These are phyloP conservation scores for Pogonocichla stellata DNA, from an alignment of 2,113 vertebrate genomes.

Conservation along the genomic window DNA sequence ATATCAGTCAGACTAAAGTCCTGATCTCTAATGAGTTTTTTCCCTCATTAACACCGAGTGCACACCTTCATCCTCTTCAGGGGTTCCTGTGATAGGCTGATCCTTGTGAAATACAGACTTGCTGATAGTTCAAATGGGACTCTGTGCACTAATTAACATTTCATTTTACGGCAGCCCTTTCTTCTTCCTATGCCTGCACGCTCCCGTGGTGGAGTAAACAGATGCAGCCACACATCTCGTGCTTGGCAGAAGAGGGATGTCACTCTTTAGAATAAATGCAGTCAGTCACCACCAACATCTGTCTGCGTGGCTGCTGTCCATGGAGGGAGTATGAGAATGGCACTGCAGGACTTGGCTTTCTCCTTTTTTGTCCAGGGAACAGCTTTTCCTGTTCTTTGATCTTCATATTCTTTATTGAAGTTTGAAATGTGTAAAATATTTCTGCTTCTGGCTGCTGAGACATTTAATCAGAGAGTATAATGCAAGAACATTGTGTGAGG, in stretches of 20 bases:
- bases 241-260: slow-evolving; percentile 74
- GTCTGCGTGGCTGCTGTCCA: slow-evolving; percentile 62
- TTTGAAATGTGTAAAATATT: neutral
- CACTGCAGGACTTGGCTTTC: slow-evolving; percentile 43
- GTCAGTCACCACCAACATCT: slow-evolving; percentile 75
- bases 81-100: neutral
- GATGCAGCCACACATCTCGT: slow-evolving; percentile 67
- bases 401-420: slow-evolving; percentile 22
- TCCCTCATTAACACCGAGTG: neutral
- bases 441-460: slow-evolving; percentile 2
- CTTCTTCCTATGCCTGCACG: slow-evolving; percentile 46
- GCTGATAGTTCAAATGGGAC: neutral
- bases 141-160: slow-evolving; percentile 63
- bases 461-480: neutral
- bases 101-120: neutral
- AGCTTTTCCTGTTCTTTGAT: slow-evolving; percentile 43
- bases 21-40: neutral
- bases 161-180: slow-evolving; percentile 72
- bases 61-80: neutral
- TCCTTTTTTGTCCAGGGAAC: slow-evolving; percentile 63
- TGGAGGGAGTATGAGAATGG: slow-evolving; percentile 15
- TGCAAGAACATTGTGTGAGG: neutral
- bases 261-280: slow-evolving; percentile 60
- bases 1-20: neutral
- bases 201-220: slow-evolving; percentile 67